These are phyloP conservation scores for Lacerta bilineata DNA, from an alignment of 2,797 vertebrate species.

Conservation along the genomic window DNA sequence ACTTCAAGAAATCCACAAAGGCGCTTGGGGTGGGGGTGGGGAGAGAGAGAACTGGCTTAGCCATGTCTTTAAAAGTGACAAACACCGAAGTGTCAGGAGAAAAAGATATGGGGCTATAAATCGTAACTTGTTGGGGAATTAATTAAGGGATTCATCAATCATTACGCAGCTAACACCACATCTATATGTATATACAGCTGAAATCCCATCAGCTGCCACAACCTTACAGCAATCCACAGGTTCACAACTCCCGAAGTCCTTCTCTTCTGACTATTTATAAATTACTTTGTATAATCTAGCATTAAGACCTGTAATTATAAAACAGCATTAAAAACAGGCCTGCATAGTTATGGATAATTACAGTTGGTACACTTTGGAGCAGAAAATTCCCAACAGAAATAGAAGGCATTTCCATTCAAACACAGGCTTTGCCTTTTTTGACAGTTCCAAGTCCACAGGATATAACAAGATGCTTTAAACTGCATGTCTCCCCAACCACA, in stretches of 20 bases:
- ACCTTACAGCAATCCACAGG: conserved; percentile 69
- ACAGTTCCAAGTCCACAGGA: conserved; percentile 80
- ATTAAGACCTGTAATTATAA: conserved; percentile 76
- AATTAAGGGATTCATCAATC: conserved; percentile 76
- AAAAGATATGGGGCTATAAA: conserved; percentile 68
- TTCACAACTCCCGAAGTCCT: conserved; percentile 76
- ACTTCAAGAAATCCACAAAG: conserved; percentile 66
- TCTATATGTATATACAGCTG: conserved; percentile 63
- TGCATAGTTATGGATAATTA: conserved; percentile 77
- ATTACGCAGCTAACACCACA: conserved; percentile 62
- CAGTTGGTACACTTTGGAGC: conserved; percentile 70
- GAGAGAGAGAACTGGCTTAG: conserved; percentile 60
- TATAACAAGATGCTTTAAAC: conserved; percentile 79
- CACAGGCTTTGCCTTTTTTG: conserved; percentile 74
- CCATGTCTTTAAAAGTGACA: conserved; percentile 70
- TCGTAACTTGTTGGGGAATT: conserved; percentile 72
- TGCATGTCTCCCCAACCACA: conserved; percentile 37
- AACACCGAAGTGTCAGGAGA: conserved; percentile 66
- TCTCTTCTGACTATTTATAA: conserved; percentile 78
- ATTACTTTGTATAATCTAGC: conserved; percentile 75
- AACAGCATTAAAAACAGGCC: conserved; percentile 74
- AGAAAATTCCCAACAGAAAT: conserved; percentile 66
- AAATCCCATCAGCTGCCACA: conserved; percentile 71
- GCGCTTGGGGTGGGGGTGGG: conserved; percentile 22
- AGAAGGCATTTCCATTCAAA: conserved; percentile 78